A percentile compares a stretch with the other conserved stretches of the same genome.
phyloP scores from a whole-genome alignment of 2,113 vertebrate species.

The Oxyura jamaicensis region DNA sequence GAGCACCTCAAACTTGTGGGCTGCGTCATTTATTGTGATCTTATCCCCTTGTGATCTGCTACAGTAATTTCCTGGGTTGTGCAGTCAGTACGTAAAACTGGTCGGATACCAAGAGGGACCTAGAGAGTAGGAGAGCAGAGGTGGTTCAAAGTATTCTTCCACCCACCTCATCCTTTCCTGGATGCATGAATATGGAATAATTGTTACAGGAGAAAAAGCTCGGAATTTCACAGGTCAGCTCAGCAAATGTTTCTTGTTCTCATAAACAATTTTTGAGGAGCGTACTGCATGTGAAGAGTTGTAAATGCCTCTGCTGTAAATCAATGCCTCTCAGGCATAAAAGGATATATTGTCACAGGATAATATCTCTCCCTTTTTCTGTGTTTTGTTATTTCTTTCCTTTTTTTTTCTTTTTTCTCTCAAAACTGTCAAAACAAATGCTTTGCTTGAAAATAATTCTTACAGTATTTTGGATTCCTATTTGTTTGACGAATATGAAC shows the following conservation, averaged over 20 bases:
- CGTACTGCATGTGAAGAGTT: background rate
- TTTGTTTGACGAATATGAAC: background rate
- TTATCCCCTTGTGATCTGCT: accelerated
- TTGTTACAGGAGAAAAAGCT: background rate
- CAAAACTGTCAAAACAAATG: conserved; percentile 40
- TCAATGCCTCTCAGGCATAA: conserved; percentile 22
- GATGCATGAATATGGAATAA: background rate
- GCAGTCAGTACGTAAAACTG: background rate
- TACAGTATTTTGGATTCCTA: conserved; percentile 21
- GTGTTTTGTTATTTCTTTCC: background rate
- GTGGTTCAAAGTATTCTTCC: background rate
- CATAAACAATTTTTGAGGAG: background rate
- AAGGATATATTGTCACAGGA: conserved; percentile 15
- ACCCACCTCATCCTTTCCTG: background rate
- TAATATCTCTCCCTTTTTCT: background rate
- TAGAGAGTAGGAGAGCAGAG: background rate
- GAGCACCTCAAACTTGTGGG: accelerated
- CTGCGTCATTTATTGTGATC: accelerated
- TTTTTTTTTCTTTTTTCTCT: background rate
- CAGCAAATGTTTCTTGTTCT: background rate
- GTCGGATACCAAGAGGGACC: background rate
- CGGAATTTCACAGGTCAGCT: background rate
- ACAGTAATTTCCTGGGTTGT: background rate
- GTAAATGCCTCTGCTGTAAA: conserved; percentile 29
- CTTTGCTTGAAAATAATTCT: conserved; percentile 4